These are phyloP conservation scores for Planiliza haematocheilus DNA, from an alignment of 2,113 vertebrate species.

Conservation along the genomic window DNA sequence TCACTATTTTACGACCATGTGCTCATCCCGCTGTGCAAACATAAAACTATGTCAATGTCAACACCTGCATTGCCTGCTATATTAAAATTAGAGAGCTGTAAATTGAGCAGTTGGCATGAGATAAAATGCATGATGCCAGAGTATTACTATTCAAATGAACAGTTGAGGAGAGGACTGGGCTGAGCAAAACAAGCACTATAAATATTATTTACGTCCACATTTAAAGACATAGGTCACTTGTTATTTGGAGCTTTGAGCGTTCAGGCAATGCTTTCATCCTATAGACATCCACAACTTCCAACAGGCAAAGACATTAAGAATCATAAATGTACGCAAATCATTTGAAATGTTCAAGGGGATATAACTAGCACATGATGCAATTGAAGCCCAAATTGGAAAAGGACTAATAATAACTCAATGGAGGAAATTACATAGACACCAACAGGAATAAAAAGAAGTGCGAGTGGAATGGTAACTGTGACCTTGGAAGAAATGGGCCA, in stretches of 20 bases:
- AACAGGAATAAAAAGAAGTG: background rate
- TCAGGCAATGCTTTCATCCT: slow-evolving; percentile 1
- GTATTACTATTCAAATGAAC: background rate
- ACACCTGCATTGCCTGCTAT: background rate
- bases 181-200: background rate
- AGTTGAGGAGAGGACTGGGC: background rate
- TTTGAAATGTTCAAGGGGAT: background rate
- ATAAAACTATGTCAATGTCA: slow-evolving; percentile 5
- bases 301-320: background rate
- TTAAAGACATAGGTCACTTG: background rate
- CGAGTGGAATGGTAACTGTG: slow-evolving; percentile 14
- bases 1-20: background rate
- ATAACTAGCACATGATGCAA: background rate
- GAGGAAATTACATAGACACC: slow-evolving; percentile 8
- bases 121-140: background rate
- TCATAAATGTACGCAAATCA: background rate
- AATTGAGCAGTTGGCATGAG: background rate
- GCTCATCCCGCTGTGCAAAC: background rate
- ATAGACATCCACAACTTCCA: background rate
- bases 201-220: background rate
- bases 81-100: background rate
- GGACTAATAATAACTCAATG: background rate
- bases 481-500: slow-evolving; percentile 52
- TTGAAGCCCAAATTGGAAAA: background rate
- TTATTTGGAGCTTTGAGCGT: slow-evolving; percentile 2